phyloP scores from a whole-genome alignment of 2,113 vertebrate species.

The Eublepharis macularius region DNA sequence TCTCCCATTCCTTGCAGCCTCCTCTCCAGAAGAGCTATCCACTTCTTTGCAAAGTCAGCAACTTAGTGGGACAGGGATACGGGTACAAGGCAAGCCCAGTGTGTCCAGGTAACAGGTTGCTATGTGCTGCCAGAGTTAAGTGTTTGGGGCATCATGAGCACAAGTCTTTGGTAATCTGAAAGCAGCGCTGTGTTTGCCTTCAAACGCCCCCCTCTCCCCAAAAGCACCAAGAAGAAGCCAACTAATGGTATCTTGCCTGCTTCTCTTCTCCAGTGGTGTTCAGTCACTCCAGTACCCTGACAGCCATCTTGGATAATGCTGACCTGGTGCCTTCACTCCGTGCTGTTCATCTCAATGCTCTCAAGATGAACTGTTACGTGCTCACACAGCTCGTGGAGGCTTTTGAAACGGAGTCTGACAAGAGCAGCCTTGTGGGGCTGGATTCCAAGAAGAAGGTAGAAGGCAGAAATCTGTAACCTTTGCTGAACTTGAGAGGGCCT shows the following conservation, averaged over 20 bases:
- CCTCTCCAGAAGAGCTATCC: conserved; percentile 6
- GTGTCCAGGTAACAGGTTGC: conserved; percentile 39
- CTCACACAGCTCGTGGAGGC: conserved; percentile 85
- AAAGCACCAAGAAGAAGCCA: background rate
- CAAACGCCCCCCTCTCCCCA: no score
- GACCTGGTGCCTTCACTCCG: conserved; percentile 74
- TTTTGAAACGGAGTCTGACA: conserved; percentile 83
- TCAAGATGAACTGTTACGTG: conserved; percentile 95
- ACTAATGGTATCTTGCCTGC: conserved; percentile 23
- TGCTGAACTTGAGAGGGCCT: background rate
- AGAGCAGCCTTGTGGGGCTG: conserved; percentile 75
- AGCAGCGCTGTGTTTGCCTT: conserved; percentile 68
- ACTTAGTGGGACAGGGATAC: background rate
- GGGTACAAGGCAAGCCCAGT: conserved; percentile 48
- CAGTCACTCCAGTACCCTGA: conserved; percentile 82
- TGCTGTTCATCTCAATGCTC: conserved; percentile 83
- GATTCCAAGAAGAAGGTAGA: conserved; percentile 74
- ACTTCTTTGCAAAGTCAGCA: conserved; percentile 46
- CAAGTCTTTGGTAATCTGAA: conserved; percentile 87
- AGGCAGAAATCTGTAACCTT: background rate
- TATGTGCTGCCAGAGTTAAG: conserved; percentile 26
- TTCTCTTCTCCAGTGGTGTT: conserved; percentile 78
- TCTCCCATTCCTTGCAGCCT: background rate
- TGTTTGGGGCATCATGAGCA: conserved; percentile 75
- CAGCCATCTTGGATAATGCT: conserved; percentile 74